phyloP scores from a whole-genome alignment of 2,113 vertebrate genomes.

The Todiramphus chloris region DNA sequence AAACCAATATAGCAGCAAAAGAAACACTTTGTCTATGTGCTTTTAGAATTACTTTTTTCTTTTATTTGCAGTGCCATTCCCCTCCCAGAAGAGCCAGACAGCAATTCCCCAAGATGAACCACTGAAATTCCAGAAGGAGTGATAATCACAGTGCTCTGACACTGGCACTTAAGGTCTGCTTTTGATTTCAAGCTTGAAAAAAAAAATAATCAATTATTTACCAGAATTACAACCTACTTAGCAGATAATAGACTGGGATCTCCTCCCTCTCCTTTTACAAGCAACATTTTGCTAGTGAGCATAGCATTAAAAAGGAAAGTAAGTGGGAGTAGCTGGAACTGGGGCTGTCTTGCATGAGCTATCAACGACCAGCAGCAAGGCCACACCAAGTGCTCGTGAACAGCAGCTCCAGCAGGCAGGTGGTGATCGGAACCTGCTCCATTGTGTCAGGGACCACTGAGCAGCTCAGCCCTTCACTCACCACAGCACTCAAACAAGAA shows the following conservation, averaged over 20 bases:
- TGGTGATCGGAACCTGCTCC: not conserved
- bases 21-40: not conserved
- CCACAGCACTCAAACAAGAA: not conserved
- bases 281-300: not conserved
- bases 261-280: not conserved
- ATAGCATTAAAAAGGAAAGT: not conserved
- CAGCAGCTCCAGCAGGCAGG: not conserved
- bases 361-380: accelerated
- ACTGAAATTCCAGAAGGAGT: not conserved
- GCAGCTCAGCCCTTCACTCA: not conserved
- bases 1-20: not conserved
- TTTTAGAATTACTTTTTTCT: slow-evolving; percentile 6
- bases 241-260: slow-evolving; percentile 25
- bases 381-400: accelerated
- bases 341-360: not conserved
- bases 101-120: not conserved
- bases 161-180: not conserved
- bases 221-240: slow-evolving; percentile 33
- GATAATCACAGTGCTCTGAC: not conserved
- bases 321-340: not conserved
- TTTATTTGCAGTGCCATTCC: not conserved
- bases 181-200: not conserved
- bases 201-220: slow-evolving; percentile 50
- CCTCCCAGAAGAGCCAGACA: not conserved
- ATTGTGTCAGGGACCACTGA: not conserved